Evolutionary conservation across 2,797 vertebrate species (phyloP), one percentile per base, ranked within the genome.

Genomic region (Scyliorhinus canicula): DNA sequence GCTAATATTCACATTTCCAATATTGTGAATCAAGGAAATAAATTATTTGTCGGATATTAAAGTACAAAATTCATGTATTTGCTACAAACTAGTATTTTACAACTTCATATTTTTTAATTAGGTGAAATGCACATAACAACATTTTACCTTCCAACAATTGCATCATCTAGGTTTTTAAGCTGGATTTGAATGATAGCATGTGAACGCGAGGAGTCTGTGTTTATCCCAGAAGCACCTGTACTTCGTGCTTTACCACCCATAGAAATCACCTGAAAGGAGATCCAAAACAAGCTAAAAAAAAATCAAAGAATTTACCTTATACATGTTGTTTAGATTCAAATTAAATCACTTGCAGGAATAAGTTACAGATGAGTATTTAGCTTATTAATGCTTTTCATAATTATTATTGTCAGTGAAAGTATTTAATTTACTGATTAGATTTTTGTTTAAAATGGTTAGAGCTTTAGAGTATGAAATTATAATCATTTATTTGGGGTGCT

Each of bases 101-200:
- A 85, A 44, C 21, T n/a, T 7, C 31, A 8, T 28, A 44, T 24
- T 94, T 71, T 52, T 19, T 52, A n/a, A 21, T 40, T 63, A 24
- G 44, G 21, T 65, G 6, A 65, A 91, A 91, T 65, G n/a, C n/a
- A 91, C 14, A 19, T 28, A 93, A 26, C 8, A 71, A 47, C 1
- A 50, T 52, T 96, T 97, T 95, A 98, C 98, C 98, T 98, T 95
- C 98, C 98, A 96, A 96, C 96, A 35, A 96, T 96, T 95, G 97
- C 96, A 96, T 98, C 98, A 74, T 97, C 96, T 21, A 96, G 74
- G 85, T 97, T 96, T 97, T 98, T 98, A 95, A 99, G 97, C 95
- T 99, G 98, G 96, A 99, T 98, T 97, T 98, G 98, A 96, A 99
- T 98, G 96, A 99, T 96, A n/a, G 98, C 98, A 77, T 99, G 98